Evolutionary conservation across 2,797 vertebrate genomes (phyloP).

Genomic region (Kryptopterus vitreolus): DNA sequence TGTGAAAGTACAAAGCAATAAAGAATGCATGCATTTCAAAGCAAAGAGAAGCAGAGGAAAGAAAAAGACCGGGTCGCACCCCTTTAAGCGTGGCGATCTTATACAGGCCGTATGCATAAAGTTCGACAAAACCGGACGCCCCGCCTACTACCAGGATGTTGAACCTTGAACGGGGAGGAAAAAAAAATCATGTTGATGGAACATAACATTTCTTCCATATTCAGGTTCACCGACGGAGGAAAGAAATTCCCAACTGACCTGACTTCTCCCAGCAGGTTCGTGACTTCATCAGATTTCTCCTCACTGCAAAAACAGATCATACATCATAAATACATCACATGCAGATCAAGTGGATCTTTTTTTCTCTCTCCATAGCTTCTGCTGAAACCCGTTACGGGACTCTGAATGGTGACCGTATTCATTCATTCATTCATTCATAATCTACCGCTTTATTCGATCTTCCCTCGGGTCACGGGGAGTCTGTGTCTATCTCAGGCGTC

Average conservation of each 20-base stretch:
- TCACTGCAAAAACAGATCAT: constrained; percentile 77
- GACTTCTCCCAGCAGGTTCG: constrained; percentile 94
- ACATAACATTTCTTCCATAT: too few species aligned
- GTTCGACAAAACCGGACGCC: constrained; percentile 85
- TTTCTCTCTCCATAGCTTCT: too few species aligned
- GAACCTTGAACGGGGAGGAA: constrained; percentile 70
- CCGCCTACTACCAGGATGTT: constrained; percentile 94
- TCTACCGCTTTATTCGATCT: too few species aligned
- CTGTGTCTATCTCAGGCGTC: too few species aligned
- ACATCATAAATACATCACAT: neutral
- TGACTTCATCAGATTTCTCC: constrained; percentile 98
- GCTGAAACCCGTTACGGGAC: too few species aligned
- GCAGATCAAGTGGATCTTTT: too few species aligned
- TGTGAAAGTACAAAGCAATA: too few species aligned
- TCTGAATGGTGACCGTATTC: too few species aligned
- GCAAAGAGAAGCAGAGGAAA: neutral
- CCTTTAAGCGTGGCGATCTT: constrained; percentile 88
- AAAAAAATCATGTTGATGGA: too few species aligned
- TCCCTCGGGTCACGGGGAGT: too few species aligned
- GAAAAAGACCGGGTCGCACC: constrained; percentile 66
- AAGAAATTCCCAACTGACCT: constrained; percentile 73
- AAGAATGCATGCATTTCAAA: too few species aligned
- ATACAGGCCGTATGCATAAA: constrained; percentile 98
- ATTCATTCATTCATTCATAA: too few species aligned
- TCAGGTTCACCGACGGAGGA: neutral